These are phyloP conservation scores for Polietes domitor DNA, from an alignment of 2,888 invertebrate species.

Conservation along the genomic window DNA sequence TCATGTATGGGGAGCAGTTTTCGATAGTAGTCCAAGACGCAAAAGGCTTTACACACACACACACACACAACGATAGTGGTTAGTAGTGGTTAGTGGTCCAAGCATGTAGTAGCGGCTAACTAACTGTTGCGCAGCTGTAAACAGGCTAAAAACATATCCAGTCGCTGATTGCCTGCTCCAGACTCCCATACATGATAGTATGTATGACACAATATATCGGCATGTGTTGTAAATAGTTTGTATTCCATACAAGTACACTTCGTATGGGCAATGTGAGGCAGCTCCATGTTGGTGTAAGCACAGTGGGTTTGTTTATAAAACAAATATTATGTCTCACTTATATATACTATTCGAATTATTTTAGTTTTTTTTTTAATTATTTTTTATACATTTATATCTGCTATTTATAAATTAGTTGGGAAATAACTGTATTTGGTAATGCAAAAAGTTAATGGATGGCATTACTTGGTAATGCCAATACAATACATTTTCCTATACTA, in stretches of 20 bases:
- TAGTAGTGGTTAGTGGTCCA: neutral
- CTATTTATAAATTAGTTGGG: too few species aligned
- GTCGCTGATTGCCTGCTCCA: neutral
- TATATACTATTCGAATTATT: too few species aligned
- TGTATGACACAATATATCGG: neutral
- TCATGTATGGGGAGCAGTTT: neutral
- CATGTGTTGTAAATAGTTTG: too few species aligned
- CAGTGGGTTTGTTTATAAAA: too few species aligned
- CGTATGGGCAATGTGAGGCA: neutral
- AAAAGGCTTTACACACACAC: neutral
- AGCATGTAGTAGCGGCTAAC: neutral
- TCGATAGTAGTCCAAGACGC: neutral
- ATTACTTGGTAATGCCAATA: too few species aligned
- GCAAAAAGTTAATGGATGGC: too few species aligned
- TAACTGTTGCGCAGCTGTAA: conserved; percentile 21
- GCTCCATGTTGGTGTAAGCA: neutral
- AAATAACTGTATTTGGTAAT: too few species aligned
- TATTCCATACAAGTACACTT: neutral
- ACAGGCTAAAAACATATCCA: neutral
- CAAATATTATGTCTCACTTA: too few species aligned
- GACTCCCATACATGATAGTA: neutral
- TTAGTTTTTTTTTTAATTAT: too few species aligned
- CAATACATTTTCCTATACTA: too few species aligned
- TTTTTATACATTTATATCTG: too few species aligned
- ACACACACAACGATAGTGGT: neutral